Percentiles rank a stretch among this genome's conserved stretches.
These are phyloP conservation scores for Gastrophryne carolinensis DNA, from an alignment of 2,797 vertebrate genomes.

Conservation along the genomic window DNA sequence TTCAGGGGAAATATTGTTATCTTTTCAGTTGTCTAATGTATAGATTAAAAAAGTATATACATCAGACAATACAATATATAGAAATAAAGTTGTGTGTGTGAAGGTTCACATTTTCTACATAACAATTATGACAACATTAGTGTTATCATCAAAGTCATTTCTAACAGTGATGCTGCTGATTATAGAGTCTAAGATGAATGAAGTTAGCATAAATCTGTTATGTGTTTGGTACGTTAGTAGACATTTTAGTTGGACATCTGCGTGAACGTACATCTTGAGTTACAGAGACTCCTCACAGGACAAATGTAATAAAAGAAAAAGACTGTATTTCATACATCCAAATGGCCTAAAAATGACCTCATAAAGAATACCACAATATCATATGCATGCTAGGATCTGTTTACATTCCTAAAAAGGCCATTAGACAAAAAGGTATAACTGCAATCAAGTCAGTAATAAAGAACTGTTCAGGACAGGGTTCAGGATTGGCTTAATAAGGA, in stretches of 20 bases:
- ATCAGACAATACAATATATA: too few relatives aligned
- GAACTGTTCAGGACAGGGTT: neutral
- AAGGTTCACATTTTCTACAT: too few relatives aligned
- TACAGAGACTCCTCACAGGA: conserved; percentile 11
- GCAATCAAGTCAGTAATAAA: neutral
- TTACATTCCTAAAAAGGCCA: conserved; percentile 41
- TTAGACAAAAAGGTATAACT: conserved; percentile 24
- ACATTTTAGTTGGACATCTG: conserved; percentile 15
- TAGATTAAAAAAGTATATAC: too few relatives aligned
- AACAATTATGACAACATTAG: neutral
- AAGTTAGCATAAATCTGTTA: conserved; percentile 19
- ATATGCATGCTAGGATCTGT: conserved; percentile 29
- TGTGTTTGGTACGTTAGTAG: neutral
- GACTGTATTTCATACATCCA: conserved; percentile 17
- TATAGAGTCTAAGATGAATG: neutral
- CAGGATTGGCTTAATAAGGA: neutral
- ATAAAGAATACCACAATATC: conserved; percentile 42
- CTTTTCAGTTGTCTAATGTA: too few relatives aligned
- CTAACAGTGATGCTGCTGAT: neutral
- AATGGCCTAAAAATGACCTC: conserved; percentile 35
- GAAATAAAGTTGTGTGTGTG: too few relatives aligned
- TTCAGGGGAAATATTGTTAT: too few relatives aligned
- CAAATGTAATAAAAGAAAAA: conserved; percentile 32
- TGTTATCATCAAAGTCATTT: neutral
- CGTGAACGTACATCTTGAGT: neutral